Conservation (phyloP, 2,113 vertebrate genomes). For the Nipponia nippon region DNA sequence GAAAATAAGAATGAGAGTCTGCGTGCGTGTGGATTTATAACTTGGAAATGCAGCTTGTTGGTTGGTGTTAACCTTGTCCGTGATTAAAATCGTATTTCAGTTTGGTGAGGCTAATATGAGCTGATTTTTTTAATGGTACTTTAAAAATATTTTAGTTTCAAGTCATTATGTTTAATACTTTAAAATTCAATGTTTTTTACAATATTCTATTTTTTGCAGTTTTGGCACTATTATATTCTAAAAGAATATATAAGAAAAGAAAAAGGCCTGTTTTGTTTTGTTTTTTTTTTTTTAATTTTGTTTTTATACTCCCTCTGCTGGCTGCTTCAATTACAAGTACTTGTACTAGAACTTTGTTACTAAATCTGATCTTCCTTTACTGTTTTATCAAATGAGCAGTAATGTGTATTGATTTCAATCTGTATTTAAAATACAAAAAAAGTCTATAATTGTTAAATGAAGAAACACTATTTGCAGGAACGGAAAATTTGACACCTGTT, state of each 20-base stretch:
- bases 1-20: not conserved
- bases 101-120: not conserved
- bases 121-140: not conserved
- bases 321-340: slow-evolving; percentile 21
- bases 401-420: not conserved
- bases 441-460: not conserved
- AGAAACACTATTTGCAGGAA: not conserved
- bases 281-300: not conserved
- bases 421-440: not conserved
- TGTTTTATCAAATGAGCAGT: not conserved
- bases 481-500: not conserved
- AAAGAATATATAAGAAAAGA: no score
- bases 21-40: not conserved
- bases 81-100: not conserved
- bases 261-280: not conserved
- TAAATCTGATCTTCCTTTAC: not conserved
- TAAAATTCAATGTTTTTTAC: not conserved
- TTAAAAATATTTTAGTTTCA: not conserved
- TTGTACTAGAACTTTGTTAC: not conserved
- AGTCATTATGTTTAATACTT: not conserved
- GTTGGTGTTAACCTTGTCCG: not conserved
- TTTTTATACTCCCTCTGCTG: slow-evolving; percentile 68
- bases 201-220: not conserved
- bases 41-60: not conserved
- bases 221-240: not conserved